Evolutionary conservation across 2,113 vertebrate species (phyloP), one percentile per base, ranked within the genome.

Genomic region (Microcebus lehilahytsara): DNA sequence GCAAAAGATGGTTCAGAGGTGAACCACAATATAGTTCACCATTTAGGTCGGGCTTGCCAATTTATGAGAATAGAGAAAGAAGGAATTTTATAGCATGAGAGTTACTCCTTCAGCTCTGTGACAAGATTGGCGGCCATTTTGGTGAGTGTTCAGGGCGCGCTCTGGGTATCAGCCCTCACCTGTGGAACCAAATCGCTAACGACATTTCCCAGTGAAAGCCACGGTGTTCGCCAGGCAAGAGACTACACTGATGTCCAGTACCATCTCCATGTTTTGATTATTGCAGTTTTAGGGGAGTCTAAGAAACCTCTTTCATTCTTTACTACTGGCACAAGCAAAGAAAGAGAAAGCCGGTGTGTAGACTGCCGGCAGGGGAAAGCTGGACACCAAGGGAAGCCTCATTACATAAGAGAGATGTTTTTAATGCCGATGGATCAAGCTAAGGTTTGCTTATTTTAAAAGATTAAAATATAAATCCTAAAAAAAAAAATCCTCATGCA

Each of bases 181-280:
- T 9, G 51, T 71, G 85, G 85, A 90, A 89, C 72, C 94, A 96
- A 97, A 98, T 96, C 32, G 92, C 93, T 95, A 96, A 81, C 93
- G 97, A 97, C 89, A 72, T 93, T 96, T 97, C 93, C 69, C 93
- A 77, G 25, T 78, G 94, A 97, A 98, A 97, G 92, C 27, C 92
- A 87, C 34, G 2, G 51, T 16, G 89, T 96, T 97, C 96, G 40
- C 77, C 60, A 79, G 46, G 89, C 95, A 94, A 81, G 91, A 86
- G 78, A 93, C 93, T 95, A 97, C 93, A 94, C 51, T 66, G 88
- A 98, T 93, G 93, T 40, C 97, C 66, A 11, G 87, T 75, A 93
- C 60, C 93, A 93, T 20, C 95, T 96, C 95, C 95, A 91, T 93
- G 97, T 96, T 94, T 3, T 85, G 84, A 94, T 97, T 96, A 95